Percentiles rank a stretch among this genome's conserved stretches.
These are phyloP conservation scores for Stomatorhinus walkeri DNA, from an alignment of 2,797 vertebrate species.

Conservation along the genomic window DNA sequence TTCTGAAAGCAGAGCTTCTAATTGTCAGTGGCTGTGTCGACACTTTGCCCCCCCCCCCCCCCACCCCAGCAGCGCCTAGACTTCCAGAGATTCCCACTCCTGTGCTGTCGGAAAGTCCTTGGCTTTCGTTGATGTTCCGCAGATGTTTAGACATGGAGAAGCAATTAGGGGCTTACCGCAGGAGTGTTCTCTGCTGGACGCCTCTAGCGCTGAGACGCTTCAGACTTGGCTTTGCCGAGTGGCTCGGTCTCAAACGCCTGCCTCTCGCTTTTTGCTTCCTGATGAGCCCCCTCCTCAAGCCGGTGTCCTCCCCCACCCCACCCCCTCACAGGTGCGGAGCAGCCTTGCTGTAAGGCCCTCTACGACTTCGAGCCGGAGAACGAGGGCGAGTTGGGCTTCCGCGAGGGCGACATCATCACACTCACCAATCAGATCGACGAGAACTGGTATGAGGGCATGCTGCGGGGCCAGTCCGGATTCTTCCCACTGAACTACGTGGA, in stretches of 20 bases:
- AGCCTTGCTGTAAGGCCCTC: constrained; percentile 90
- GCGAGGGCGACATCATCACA: constrained; percentile 90
- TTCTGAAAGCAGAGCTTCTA: neutral
- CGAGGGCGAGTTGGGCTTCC: constrained; percentile 93
- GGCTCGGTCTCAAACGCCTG: neutral
- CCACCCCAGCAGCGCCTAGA: neutral
- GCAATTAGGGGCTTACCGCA: neutral
- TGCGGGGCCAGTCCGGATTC: constrained; percentile 89
- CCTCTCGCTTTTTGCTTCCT: neutral
- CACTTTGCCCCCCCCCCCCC: too few species aligned
- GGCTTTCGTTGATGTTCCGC: constrained; percentile 20
- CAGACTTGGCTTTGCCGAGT: neutral
- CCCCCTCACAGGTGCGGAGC: constrained; percentile 64
- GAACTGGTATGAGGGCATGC: constrained; percentile 98
- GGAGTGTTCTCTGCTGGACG: neutral
- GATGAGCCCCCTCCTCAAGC: neutral
- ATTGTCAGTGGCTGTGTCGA: neutral
- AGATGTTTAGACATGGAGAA: neutral
- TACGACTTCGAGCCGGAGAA: constrained; percentile 98
- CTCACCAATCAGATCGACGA: constrained; percentile 98
- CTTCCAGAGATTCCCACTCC: neutral
- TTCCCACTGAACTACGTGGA: constrained; percentile 98
- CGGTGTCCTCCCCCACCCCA: neutral
- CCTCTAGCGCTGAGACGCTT: neutral
- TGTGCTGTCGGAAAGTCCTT: neutral